Base-by-base conservation (phyloP, 2,797 vertebrate species). In the Australoheros facetus region DNA sequence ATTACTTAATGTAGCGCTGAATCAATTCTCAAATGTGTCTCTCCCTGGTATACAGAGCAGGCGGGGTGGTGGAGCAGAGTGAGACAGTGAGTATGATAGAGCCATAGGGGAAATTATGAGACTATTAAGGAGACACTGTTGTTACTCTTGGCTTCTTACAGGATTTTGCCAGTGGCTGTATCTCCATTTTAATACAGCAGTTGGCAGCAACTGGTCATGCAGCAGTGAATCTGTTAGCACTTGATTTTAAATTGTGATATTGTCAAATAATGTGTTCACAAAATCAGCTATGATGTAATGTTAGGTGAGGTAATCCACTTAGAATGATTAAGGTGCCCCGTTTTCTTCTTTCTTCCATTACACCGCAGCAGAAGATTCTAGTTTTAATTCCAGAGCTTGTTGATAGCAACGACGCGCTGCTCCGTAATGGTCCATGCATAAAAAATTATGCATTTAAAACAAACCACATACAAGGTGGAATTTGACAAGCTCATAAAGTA, bases 1-100 rank as follows among this genome's bases (percentile, higher is more conserved):
- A 92, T 94, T 93, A 94, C 83, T 92, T 95, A 96, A 95, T 95
- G 95, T 95, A 95, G 94, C 90, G 87, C 89, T 89, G 89, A 95
- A 95, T 95, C 92, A 87, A 95, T 96, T 84, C 93, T 91, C 94
- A 94, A 92, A 94, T 19, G 54, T 91, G 95, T 92, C 95, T 66
- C 78, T 95, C 92, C 71, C 56, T 42, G 85, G 84, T 79, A 48
- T 71, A 7, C 75, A 14, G 82, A 78, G 85, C 88, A 77, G 80
- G 75, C 77, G 48, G 77, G 71, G 70, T 45, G 53, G 79, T 60
- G 57, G 80, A 30, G 88, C 79, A 37, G 56, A 78, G 87, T 23
- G 85, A 93, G 92, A 92, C 91, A 88, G 87, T 80, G 84, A 91
- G 84, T 42, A 71, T 90, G 89, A 92, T 91, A 88, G 80, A 93